These are phyloP conservation scores for Ostrea edulis DNA, from an alignment of 1,140 invertebrate species.

Conservation along the genomic window DNA sequence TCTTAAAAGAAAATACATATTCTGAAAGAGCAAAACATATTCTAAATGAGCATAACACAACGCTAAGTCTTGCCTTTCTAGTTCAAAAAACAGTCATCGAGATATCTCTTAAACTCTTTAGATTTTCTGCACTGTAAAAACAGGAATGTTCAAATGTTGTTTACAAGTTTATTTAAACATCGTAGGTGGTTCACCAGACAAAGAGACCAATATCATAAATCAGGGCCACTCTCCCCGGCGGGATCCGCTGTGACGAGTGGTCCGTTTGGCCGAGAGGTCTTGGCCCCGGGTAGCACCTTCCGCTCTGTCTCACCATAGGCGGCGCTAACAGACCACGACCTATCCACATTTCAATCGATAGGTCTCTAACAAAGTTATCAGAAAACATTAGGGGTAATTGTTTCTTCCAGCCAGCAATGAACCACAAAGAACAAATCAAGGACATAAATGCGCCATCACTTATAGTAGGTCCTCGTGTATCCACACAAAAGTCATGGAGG, in stretches of 20 bases:
- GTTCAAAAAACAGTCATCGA: no score
- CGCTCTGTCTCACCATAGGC: neutral
- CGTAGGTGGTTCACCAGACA: neutral
- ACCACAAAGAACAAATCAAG: neutral
- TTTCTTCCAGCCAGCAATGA: constrained; percentile 13
- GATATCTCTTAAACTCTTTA: no score
- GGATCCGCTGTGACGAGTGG: neutral
- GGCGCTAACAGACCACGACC: neutral
- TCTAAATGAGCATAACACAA: neutral
- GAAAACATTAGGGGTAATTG: constrained; percentile 15
- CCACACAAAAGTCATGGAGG: neutral
- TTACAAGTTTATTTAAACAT: neutral
- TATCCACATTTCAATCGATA: neutral
- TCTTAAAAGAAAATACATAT: neutral
- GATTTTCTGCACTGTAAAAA: no score
- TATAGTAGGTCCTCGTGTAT: constrained; percentile 9
- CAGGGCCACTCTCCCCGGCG: neutral
- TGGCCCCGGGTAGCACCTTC: neutral
- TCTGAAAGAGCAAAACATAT: neutral
- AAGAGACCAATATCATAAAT: neutral
- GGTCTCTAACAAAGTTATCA: constrained; percentile 27
- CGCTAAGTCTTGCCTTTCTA: no score
- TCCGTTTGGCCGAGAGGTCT: neutral
- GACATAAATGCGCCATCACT: neutral
- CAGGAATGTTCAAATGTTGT: neutral